phyloP scores from a whole-genome alignment of 2,888 invertebrate species.

The Hartigia nigra region DNA sequence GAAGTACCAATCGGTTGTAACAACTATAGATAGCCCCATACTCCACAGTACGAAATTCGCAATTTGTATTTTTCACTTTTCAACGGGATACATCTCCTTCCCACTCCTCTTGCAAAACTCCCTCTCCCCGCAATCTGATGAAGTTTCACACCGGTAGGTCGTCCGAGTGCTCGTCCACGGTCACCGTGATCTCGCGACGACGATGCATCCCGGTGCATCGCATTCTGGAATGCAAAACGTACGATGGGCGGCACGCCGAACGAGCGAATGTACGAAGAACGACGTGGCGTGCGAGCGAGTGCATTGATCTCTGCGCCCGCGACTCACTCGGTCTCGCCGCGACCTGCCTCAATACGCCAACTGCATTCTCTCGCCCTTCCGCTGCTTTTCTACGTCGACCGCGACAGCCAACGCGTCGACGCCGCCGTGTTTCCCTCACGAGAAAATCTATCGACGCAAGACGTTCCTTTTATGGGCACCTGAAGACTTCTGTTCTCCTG shows the following conservation, averaged over 20 bases:
- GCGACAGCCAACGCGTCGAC: constrained; percentile 7
- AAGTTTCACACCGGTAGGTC: not conserved
- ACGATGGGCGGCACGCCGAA: constrained; percentile 1
- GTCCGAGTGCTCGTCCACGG: not conserved
- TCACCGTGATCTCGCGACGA: constrained; percentile 22
- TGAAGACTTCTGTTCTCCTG: not conserved
- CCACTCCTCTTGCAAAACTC: too few species aligned
- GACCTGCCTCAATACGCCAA: constrained; percentile 58
- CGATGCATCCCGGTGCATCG: constrained; percentile 19
- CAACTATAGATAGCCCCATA: not conserved
- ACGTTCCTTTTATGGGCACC: not conserved
- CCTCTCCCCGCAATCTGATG: not conserved
- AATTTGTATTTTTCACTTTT: too few species aligned
- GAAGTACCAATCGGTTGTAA: not conserved
- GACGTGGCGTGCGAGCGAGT: constrained; percentile 26
- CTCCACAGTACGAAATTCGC: not conserved
- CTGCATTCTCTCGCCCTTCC: constrained; percentile 43
- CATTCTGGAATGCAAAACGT: constrained; percentile 12
- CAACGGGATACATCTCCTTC: too few species aligned
- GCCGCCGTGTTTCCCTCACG: not conserved
- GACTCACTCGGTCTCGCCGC: constrained; percentile 32
- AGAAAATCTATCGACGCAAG: not conserved
- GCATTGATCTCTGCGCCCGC: constrained; percentile 51
- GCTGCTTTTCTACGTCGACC: constrained; percentile 18
- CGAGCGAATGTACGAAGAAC: constrained; percentile 4